These are phyloP conservation scores for Acronicta alni DNA, from an alignment of 2,888 invertebrate species.

Conservation along the genomic window DNA sequence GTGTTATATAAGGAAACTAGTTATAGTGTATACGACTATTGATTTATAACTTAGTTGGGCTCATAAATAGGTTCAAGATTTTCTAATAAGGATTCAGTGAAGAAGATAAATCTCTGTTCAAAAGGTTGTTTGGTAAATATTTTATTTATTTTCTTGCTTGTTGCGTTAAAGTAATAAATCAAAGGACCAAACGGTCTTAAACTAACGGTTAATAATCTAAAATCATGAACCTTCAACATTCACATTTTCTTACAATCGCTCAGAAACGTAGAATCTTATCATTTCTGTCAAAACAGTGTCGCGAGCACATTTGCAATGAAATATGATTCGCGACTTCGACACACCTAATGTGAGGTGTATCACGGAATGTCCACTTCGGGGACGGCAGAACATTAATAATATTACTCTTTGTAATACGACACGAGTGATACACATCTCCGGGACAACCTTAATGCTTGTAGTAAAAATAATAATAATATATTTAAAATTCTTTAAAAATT, in stretches of 20 bases:
- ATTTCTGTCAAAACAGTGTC: slow-evolving; percentile 77
- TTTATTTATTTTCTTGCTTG: neutral
- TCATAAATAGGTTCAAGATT: no score
- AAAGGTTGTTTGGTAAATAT: no score
- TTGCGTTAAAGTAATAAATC: neutral
- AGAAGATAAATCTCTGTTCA: no score
- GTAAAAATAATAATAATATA: no score
- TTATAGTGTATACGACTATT: no score
- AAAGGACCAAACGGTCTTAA: neutral
- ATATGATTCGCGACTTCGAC: slow-evolving; percentile 80
- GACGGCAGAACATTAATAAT: slow-evolving; percentile 87
- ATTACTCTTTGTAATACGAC: slow-evolving; percentile 78
- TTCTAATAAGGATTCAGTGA: no score
- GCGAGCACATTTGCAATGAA: slow-evolving; percentile 70
- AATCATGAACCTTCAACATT: slow-evolving; percentile 28
- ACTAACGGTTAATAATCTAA: slow-evolving; percentile 20
- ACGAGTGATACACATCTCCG: slow-evolving; percentile 70
- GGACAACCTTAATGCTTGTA: slow-evolving; percentile 56
- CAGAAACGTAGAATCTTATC: slow-evolving; percentile 74
- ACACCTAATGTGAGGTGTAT: slow-evolving; percentile 78
- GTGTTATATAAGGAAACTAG: no score
- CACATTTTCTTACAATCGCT: slow-evolving; percentile 60
- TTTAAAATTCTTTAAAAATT: slow-evolving; percentile 57
- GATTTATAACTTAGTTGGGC: no score
- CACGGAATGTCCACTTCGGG: slow-evolving; percentile 61